Percentiles rank a stretch among this genome's conserved stretches.
Evolutionary conservation across 2,888 invertebrate species (phyloP).

Genomic region (Synanthedon formicaeformis): DNA sequence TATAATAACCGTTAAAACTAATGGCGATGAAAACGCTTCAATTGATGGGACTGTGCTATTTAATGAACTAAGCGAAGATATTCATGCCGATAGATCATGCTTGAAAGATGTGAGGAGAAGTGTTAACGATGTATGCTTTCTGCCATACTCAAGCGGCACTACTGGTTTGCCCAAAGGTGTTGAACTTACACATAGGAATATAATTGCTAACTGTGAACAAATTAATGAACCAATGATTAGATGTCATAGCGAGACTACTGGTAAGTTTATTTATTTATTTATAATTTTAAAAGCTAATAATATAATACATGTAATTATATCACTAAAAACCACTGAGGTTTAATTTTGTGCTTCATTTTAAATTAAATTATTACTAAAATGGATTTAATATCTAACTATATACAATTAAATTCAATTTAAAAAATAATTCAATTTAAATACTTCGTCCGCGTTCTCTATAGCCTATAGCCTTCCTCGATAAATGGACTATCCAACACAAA

Average conservation of each 20-base stretch:
- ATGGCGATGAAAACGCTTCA: slow-evolving; percentile 35
- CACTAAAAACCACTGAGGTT: too few relatives aligned
- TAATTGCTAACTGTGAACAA: slow-evolving; percentile 64
- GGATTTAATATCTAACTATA: too few relatives aligned
- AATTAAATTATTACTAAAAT: too few relatives aligned
- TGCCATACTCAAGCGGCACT: slow-evolving; percentile 90
- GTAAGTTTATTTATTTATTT: slow-evolving; percentile 19
- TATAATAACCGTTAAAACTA: slow-evolving; percentile 61
- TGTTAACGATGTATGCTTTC: slow-evolving; percentile 72
- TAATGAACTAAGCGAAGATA: slow-evolving; percentile 70
- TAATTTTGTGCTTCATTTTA: too few relatives aligned
- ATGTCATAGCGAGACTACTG: slow-evolving; percentile 44
- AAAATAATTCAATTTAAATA: too few relatives aligned
- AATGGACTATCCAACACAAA: too few relatives aligned
- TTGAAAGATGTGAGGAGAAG: slow-evolving; percentile 53
- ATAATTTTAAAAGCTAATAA: too few relatives aligned
- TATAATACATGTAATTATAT: too few relatives aligned
- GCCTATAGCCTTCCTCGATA: too few relatives aligned
- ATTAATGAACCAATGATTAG: slow-evolving; percentile 34
- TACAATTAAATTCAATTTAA: too few relatives aligned
- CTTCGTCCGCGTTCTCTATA: too few relatives aligned
- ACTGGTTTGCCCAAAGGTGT: slow-evolving; percentile 88
- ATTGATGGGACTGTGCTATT: slow-evolving; percentile 69
- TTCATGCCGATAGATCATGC: slow-evolving; percentile 65
- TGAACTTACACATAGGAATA: slow-evolving; percentile 72